Base-by-base conservation (phyloP, 2,113 vertebrate genomes). In the Boleophthalmus pectinirostris region DNA sequence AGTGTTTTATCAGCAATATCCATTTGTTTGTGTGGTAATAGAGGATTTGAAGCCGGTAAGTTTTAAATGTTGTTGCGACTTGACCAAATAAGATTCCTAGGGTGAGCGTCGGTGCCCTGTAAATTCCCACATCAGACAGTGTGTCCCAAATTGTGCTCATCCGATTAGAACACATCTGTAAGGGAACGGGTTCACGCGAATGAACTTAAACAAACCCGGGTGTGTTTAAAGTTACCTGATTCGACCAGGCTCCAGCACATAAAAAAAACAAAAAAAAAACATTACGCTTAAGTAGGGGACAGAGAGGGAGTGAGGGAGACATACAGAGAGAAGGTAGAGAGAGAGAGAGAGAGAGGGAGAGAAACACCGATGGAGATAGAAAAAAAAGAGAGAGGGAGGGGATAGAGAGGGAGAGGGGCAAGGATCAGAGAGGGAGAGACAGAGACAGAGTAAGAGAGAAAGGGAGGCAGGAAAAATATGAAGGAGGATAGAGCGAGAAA, bases 321-420 rank as follows among this genome's bases (percentile, higher is more conserved):
- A 71, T n/a, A n/a, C n/a, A n/a, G n/a, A 20, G 68, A 78, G 69
- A 65, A 73, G 7, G 78, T 68, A 66, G 45, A 58, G 58, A 35
- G 33, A 66, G 70, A 75, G 69, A 71, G 5, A 20, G 49, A 53
- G 5, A 53, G 18, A 18, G 49, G 18, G 49, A 53, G 49, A 53
- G 49, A 51, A 13, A 51, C 4, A 51, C 2, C 1, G 14, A 15
- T 16, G 49, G 16, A 15, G 12, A 13, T 14, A 20, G 49, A 20
- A 72, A 20, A 18, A 16, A 66, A 79, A 68, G 53, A 72, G n/a
- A n/a, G n/a, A n/a, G n/a, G n/a, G n/a, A n/a, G n/a, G n/a, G n/a
- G n/a, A n/a, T n/a, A n/a, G n/a, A n/a, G n/a, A n/a, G n/a, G n/a
- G n/a, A n/a, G n/a, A n/a, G n/a, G n/a, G n/a, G n/a, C n/a, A n/a